Evolutionary conservation across 2,797 vertebrate species (phyloP), one percentile per base, ranked within the genome.

Genomic region (Poecile montanus): DNA sequence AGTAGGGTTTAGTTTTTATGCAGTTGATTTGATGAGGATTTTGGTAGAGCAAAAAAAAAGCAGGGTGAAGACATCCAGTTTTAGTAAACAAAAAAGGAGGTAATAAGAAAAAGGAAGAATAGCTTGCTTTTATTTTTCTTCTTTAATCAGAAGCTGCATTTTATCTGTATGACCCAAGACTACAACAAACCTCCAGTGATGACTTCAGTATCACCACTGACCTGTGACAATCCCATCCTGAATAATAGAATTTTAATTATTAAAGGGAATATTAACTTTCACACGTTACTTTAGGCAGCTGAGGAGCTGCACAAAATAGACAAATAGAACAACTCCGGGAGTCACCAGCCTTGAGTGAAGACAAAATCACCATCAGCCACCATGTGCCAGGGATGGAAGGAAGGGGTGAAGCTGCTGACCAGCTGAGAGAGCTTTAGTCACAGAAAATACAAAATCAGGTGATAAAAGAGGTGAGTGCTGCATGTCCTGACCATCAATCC

Each of bases 401-500:
- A 63, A 51, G 3, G 45, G 34, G 11, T 16, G 38, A 74, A 72
- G 34, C 38, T 57, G 78, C 18, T 1, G 6, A 63, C 5, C 70
- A 53, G 51, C 38, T 61, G 45, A 60, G 27, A 73, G 26, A 88
- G 47, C 26, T 90, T 26, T 29, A 45, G 62, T 32, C 74, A 34
- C n/a, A 70, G 34, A 40, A 81, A 90, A 79, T 16, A 85, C 54
- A 72, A 47, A 82, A 63, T 11, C 45, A 61, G 45, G 42, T 15
- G 30, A 45, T 32, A 27, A 48, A 87, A 91, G 83, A 60, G 17
- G 48, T 2, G 61, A 88, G 47, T 34, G 30, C 56, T 54, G 51
- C 0, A 0, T 42, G 51, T 20, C 42, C 34, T 1, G 1, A 7
- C 50, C 58, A 50, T 3, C 45, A 47, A 74, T 16, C 40, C 22